phyloP scores from a whole-genome alignment of 2,888 invertebrate genomes.

The Automeris io region DNA sequence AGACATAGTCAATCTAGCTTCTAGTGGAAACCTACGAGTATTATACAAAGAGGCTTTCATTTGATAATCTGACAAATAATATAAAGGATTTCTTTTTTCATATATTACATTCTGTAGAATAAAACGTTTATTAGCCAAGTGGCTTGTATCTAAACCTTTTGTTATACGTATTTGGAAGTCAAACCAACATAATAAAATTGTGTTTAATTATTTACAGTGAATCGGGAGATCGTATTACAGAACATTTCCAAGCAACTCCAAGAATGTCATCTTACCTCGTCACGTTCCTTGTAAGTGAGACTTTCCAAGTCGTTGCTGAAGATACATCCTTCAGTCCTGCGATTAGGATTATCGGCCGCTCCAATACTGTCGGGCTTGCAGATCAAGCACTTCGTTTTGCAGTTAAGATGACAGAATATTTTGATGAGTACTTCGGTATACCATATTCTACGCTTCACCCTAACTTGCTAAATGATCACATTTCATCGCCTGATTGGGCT shows the following conservation, averaged over 20 bases:
- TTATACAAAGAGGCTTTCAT: too few relatives aligned
- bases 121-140: too few relatives aligned
- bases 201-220: slow-evolving; percentile 29
- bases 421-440: slow-evolving; percentile 54
- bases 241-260: slow-evolving; percentile 73
- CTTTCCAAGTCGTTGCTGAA: slow-evolving; percentile 55
- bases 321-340: slow-evolving; percentile 44
- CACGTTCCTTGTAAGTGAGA: slow-evolving; percentile 84
- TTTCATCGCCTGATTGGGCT: slow-evolving; percentile 68
- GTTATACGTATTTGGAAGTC: too few relatives aligned
- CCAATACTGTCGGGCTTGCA: slow-evolving; percentile 52
- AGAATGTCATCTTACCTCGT: slow-evolving; percentile 90
- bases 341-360: slow-evolving; percentile 62
- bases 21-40: too few relatives aligned
- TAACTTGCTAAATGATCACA: slow-evolving; percentile 55
- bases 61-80: too few relatives aligned
- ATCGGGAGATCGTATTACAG: slow-evolving; percentile 27
- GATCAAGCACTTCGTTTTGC: slow-evolving; percentile 45
- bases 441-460: slow-evolving; percentile 50
- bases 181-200: background rate
- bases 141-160: too few relatives aligned
- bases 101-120: too few relatives aligned
- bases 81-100: too few relatives aligned
- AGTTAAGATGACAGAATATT: slow-evolving; percentile 53
- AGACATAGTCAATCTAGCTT: too few relatives aligned